Conservation (phyloP, 2,113 vertebrate genomes). For the Arenaria interpres region DNA sequence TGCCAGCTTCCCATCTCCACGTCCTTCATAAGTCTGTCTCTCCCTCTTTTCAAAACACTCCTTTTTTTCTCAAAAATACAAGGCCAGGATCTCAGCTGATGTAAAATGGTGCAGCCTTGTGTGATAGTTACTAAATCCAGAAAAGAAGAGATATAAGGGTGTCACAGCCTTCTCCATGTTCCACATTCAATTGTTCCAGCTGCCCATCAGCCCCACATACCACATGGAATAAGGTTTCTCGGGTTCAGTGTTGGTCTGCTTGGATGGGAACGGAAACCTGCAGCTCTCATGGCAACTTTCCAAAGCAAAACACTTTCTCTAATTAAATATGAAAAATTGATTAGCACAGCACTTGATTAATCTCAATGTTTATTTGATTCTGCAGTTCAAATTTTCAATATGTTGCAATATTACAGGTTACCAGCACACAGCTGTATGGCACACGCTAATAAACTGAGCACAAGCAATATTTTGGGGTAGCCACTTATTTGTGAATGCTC, state of each 20-base stretch:
- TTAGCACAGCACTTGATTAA: background rate
- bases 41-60: background rate
- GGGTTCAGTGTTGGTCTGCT: background rate
- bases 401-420: background rate
- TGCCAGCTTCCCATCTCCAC: background rate
- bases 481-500: background rate
- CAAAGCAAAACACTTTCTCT: conserved; percentile 17
- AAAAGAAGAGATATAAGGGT: background rate
- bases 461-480: background rate
- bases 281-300: background rate
- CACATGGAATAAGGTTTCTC: background rate
- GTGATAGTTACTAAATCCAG: background rate
- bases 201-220: background rate
- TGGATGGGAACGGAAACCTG: background rate
- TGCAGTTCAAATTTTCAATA: background rate
- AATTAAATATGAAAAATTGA: conserved; percentile 52
- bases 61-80: background rate
- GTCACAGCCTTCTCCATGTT: background rate
- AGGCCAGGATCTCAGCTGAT: background rate
- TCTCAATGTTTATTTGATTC: background rate
- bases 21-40: background rate
- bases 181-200: background rate
- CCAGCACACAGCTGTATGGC: background rate
- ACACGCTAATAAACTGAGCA: background rate
- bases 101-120: background rate